Percentiles rank a stretch among this genome's conserved stretches.
Evolutionary conservation across 2,113 vertebrate genomes (phyloP).

Genomic region (Potamarius usumacintae): DNA sequence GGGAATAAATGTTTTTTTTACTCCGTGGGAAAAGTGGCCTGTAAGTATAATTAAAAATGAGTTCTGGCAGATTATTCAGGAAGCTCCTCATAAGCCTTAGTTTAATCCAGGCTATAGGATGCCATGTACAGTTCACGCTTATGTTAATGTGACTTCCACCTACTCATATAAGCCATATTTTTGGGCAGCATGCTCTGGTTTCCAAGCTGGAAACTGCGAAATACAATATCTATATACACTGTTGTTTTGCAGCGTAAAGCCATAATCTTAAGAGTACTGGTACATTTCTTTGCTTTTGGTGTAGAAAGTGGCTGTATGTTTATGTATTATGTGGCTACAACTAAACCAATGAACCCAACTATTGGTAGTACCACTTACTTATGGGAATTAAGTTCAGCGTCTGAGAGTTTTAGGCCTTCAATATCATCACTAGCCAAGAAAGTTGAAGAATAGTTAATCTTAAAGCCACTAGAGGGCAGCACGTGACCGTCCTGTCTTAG

Average conservation of each 20-base stretch:
- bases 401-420: neutral
- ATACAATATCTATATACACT: neutral
- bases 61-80: neutral
- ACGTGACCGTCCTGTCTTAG: neutral
- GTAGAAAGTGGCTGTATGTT: neutral
- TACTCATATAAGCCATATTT: too few species aligned
- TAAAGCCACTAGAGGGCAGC: conserved; percentile 39
- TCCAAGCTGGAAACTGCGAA: too few species aligned
- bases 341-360: neutral
- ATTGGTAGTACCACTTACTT: neutral
- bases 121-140: too few species aligned
- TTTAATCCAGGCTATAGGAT: neutral
- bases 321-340: neutral
- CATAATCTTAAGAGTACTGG: too few species aligned
- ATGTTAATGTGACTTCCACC: too few species aligned
- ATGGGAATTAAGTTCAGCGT: neutral
- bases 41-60: neutral
- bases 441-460: neutral
- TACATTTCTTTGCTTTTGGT: neutral
- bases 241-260: neutral
- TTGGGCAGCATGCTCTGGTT: too few species aligned
- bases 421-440: neutral
- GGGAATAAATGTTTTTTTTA: too few species aligned
- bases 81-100: neutral
- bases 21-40: too few species aligned